These are phyloP conservation scores for Rhinatrema bivittatum DNA, from an alignment of 2,797 vertebrate genomes.

Conservation along the genomic window DNA sequence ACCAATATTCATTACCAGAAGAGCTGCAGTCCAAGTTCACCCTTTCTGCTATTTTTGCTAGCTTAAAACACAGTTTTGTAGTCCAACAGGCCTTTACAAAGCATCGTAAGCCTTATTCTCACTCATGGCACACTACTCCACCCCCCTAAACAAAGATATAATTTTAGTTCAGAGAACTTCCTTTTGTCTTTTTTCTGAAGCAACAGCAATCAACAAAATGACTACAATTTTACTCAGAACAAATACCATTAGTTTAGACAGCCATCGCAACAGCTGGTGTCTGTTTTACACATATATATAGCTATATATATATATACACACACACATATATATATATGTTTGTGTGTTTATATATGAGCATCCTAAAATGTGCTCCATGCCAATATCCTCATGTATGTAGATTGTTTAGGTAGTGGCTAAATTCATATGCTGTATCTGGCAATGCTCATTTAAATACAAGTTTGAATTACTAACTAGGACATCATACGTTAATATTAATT, in stretches of 20 bases:
- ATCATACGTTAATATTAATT: too few relatives aligned
- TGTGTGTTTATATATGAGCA: too few relatives aligned
- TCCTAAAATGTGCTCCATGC: too few relatives aligned
- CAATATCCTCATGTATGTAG: too few relatives aligned
- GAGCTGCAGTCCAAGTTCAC: too few relatives aligned
- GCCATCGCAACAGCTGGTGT: conserved; percentile 13
- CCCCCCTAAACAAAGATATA: conserved; percentile 15
- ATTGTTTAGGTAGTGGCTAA: too few relatives aligned
- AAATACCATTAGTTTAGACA: conserved; percentile 2
- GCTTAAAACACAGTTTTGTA: neutral
- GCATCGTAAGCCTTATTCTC: neutral
- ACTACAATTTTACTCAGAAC: conserved; percentile 20
- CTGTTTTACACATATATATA: conserved; percentile 20
- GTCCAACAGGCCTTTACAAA: neutral
- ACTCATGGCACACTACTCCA: conserved; percentile 10
- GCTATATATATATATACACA: too few relatives aligned
- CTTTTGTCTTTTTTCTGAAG: conserved; percentile 13
- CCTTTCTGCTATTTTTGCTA: neutral
- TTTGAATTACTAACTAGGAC: too few relatives aligned
- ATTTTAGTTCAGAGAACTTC: conserved; percentile 19
- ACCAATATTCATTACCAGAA: too few relatives aligned
- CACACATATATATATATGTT: too few relatives aligned
- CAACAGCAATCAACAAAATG: conserved; percentile 19
- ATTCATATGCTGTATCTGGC: too few relatives aligned
- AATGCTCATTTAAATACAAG: too few relatives aligned